Conservation (phyloP, 2,113 vertebrate species). For the Picathartes gymnocephalus region DNA sequence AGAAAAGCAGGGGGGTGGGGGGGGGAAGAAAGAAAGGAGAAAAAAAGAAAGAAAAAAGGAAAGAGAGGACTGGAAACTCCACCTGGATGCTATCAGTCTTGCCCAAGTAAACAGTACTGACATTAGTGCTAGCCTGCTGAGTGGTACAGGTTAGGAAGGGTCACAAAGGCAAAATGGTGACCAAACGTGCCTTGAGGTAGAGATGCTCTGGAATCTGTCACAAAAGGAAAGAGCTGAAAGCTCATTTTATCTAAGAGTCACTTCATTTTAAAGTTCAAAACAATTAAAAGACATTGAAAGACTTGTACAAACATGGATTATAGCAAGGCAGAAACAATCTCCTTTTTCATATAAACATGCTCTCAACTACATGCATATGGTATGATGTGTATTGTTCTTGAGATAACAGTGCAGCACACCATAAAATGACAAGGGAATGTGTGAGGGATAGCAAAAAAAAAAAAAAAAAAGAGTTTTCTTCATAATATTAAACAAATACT, state of each 20-base stretch:
- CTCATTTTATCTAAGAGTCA: constrained; percentile 64
- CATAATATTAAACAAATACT: not conserved
- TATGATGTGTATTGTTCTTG: not conserved
- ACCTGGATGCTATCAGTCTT: constrained; percentile 99
- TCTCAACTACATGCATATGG: not conserved
- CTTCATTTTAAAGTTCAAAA: constrained; percentile 63
- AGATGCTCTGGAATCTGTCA: constrained; percentile 96
- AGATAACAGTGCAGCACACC: not conserved
- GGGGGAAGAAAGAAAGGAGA: fast-evolving
- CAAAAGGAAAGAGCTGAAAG: constrained; percentile 79
- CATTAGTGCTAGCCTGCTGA: constrained; percentile 91
- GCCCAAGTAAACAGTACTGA: constrained; percentile 94
- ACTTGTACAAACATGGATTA: constrained; percentile 61
- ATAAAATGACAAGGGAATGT: not conserved
- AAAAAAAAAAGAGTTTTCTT: not conserved
- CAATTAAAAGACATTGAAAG: constrained; percentile 66
- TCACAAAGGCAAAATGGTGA: constrained; percentile 91
- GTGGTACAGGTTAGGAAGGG: constrained; percentile 91
- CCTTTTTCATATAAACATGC: constrained; percentile 38
- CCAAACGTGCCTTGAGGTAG: constrained; percentile 85
- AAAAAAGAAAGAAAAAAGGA: not conserved
- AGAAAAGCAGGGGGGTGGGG: too few species aligned
- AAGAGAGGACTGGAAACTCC: constrained; percentile 73
- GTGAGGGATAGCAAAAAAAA: not conserved
- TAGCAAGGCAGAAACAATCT: constrained; percentile 48